These are phyloP conservation scores for Thalassaphorura encarpata DNA, from an alignment of 1,140 invertebrate species.

Conservation along the genomic window DNA sequence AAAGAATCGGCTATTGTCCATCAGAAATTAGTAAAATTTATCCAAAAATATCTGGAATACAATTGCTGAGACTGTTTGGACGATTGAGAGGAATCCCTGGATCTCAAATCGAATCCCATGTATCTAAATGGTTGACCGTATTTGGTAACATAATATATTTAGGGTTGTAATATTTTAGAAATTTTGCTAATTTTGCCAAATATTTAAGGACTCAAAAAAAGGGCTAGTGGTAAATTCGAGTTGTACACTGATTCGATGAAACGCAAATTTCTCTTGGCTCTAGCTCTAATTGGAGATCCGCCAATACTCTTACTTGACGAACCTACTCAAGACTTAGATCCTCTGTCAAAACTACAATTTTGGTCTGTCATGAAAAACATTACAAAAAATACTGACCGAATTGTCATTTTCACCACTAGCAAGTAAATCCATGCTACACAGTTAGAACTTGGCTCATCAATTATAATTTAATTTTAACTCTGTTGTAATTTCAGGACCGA, in stretches of 20 bases:
- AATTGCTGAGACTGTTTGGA: too few relatives aligned
- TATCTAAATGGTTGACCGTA: slow-evolving; percentile 6
- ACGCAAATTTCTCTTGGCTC: slow-evolving; percentile 10
- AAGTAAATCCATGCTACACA: too few relatives aligned
- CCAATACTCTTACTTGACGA: slow-evolving; percentile 16
- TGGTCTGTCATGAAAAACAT: background rate
- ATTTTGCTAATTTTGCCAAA: background rate
- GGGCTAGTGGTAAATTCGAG: background rate
- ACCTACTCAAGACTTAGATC: slow-evolving; percentile 12
- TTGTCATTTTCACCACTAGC: slow-evolving; percentile 2
- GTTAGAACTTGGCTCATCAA: too few relatives aligned
- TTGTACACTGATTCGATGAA: slow-evolving; percentile 1
- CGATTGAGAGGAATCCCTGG: too few relatives aligned
- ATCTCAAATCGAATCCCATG: too few relatives aligned
- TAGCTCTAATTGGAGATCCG: slow-evolving; percentile 18
- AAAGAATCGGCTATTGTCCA: too few relatives aligned
- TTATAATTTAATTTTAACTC: too few relatives aligned
- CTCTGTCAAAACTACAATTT: slow-evolving; percentile 1
- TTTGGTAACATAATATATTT: slow-evolving; percentile 6
- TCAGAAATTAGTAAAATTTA: too few relatives aligned
- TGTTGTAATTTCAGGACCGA: too few relatives aligned
- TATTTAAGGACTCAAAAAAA: slow-evolving; percentile 4
- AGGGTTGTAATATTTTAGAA: too few relatives aligned
- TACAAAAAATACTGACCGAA: background rate
- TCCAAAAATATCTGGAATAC: too few relatives aligned